Percentiles rank a stretch among this genome's conserved stretches.
Conservation (phyloP, 2,113 vertebrate species). For the Colius striatus region DNA sequence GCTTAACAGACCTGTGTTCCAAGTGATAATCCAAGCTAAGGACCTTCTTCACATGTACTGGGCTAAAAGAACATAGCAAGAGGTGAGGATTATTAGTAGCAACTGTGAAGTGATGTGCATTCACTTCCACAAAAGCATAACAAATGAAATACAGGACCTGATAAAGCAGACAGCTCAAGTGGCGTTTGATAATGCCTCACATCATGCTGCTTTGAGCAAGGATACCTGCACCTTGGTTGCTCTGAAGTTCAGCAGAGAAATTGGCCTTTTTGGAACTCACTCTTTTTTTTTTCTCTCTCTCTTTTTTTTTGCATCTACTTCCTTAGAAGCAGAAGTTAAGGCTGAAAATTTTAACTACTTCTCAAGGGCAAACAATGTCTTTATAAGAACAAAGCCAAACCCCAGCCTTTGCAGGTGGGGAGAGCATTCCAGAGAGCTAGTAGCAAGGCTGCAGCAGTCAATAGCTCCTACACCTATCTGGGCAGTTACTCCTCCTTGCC, state of each 20-base stretch:
- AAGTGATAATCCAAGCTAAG: not conserved
- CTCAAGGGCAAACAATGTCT: not conserved
- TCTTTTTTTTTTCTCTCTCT: not conserved
- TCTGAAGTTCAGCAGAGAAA: conserved; percentile 16
- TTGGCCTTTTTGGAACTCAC: conserved; percentile 15
- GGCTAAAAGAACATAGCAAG: not conserved
- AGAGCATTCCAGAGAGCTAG: not conserved
- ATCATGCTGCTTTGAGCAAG: not conserved
- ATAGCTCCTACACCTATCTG: not conserved
- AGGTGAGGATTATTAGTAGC: not conserved
- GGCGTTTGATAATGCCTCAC: conserved; percentile 23
- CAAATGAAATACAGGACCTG: conserved; percentile 16
- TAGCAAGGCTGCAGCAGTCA: not conserved
- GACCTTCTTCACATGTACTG: not conserved
- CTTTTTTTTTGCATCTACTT: not conserved
- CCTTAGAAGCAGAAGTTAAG: not conserved
- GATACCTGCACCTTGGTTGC: conserved; percentile 30
- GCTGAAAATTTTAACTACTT: not conserved
- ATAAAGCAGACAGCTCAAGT: conserved; percentile 6
- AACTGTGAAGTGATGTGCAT: not conserved
- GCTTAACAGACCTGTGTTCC: not conserved
- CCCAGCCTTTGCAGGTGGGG: not conserved
- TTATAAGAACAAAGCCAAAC: not conserved
- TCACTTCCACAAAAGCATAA: not conserved
- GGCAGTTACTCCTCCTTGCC: not conserved